These are phyloP conservation scores for Caenorhabditis macrosperma DNA, from an alignment of 2,888 invertebrate species.

Conservation along the genomic window DNA sequence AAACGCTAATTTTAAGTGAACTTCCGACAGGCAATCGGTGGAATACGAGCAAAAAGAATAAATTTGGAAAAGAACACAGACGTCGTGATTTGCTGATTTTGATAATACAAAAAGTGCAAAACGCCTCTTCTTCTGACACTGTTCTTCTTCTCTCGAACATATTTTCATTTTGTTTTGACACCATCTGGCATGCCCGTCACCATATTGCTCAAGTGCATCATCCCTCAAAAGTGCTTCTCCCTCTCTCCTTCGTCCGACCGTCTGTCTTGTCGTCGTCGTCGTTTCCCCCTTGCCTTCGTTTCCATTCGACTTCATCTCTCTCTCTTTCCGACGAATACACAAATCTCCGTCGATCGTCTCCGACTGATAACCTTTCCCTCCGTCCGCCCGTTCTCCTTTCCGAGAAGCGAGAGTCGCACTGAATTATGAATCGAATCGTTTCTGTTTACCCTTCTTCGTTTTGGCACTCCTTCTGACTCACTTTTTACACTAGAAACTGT, in stretches of 20 bases:
- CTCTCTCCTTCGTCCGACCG: slow-evolving; percentile 23
- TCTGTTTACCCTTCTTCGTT: slow-evolving; percentile 3
- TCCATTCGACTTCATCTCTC: slow-evolving; percentile 1
- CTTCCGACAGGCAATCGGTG: too few species aligned
- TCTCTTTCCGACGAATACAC: background rate
- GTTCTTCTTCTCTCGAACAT: background rate
- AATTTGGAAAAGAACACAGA: too few species aligned
- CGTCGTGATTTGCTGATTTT: too few species aligned
- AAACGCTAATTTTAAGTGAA: too few species aligned
- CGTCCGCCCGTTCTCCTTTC: slow-evolving; percentile 8
- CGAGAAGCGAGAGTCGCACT: background rate
- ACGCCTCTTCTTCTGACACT: background rate
- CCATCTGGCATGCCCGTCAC: slow-evolving; percentile 16
- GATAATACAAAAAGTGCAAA: too few species aligned
- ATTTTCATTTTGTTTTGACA: background rate
- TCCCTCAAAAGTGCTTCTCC: slow-evolving; percentile 30
- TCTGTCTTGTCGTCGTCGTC: slow-evolving; percentile 11
- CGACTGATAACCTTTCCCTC: slow-evolving; percentile 37
- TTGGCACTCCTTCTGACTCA: slow-evolving; percentile 45
- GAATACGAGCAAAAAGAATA: too few species aligned
- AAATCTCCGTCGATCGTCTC: slow-evolving; percentile 26
- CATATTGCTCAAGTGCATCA: slow-evolving; percentile 42
- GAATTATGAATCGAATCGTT: slow-evolving; percentile 36
- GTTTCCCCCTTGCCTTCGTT: slow-evolving; percentile 17
- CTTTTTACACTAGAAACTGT: slow-evolving; percentile 3